Conservation (phyloP, 2,113 vertebrate genomes). For the Mirounga angustirostris region DNA sequence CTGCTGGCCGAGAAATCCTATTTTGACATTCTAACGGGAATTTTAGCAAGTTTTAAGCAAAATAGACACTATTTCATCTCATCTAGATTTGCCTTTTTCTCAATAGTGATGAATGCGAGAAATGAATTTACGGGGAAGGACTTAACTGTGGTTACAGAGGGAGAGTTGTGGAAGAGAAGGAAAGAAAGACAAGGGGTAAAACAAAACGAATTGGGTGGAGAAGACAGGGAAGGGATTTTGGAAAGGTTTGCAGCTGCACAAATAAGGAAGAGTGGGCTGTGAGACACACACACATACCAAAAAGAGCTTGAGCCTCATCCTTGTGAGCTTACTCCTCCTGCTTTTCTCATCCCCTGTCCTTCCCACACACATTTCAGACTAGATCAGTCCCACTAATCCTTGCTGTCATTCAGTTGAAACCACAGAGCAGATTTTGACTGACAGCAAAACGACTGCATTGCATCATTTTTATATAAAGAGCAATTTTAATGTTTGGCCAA, state of each 20-base stretch:
- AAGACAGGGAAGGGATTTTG: background rate
- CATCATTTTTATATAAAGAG: conserved; percentile 45
- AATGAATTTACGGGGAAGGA: background rate
- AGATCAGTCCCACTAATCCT: background rate
- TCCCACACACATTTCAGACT: background rate
- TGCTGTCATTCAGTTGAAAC: conserved; percentile 43
- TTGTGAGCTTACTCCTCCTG: background rate
- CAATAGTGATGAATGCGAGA: background rate
- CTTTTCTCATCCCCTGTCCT: background rate
- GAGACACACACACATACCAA: background rate
- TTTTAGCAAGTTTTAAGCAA: conserved; percentile 43
- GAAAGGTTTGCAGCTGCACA: background rate
- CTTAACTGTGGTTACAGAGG: background rate
- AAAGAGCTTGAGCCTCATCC: background rate
- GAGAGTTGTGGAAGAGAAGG: background rate
- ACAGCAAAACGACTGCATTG: background rate
- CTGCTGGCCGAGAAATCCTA: background rate
- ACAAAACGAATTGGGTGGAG: background rate
- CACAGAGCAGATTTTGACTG: conserved; percentile 3
- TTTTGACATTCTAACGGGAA: conserved; percentile 33
- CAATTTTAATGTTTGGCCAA: background rate
- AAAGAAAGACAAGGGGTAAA: background rate
- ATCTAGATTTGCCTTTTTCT: background rate
- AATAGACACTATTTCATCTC: background rate
- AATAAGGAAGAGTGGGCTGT: background rate